Evolutionary conservation across 2,888 invertebrate genomes (phyloP).

Genomic region (Plebejus argus): DNA sequence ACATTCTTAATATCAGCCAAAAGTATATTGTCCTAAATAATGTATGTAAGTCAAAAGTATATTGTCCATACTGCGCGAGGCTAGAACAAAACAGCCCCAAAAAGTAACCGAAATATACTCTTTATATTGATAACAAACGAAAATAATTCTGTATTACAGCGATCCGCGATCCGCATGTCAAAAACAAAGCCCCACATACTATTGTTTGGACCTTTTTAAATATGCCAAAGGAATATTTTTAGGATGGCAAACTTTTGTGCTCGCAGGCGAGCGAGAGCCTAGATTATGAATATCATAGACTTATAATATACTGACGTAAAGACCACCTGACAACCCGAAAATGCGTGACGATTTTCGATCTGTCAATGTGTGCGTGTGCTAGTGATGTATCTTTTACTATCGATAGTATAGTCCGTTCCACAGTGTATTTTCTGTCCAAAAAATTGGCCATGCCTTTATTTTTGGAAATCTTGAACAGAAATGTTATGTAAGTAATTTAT

Average conservation of each 20-base stretch:
- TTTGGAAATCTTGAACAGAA: no score
- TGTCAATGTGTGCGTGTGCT: no score
- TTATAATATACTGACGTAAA: no score
- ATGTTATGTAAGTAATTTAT: no score
- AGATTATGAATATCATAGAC: no score
- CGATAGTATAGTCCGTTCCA: no score
- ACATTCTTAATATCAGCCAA: neutral
- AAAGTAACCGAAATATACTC: constrained; percentile 14
- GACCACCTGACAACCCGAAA: no score
- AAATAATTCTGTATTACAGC: constrained; percentile 18
- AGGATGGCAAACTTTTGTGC: constrained; percentile 29
- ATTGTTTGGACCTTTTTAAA: constrained; percentile 28
- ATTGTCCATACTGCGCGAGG: neutral
- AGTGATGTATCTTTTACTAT: no score
- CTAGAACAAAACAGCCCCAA: neutral
- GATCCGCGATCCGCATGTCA: constrained; percentile 20
- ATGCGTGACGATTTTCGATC: no score
- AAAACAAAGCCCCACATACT: constrained; percentile 25
- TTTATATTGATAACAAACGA: constrained; percentile 19
- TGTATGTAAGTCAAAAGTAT: neutral
- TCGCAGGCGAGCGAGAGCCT: constrained; percentile 25
- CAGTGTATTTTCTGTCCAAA: no score
- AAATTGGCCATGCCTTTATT: no score
- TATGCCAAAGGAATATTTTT: constrained; percentile 31
- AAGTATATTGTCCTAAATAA: neutral